Evolutionary conservation across 2,797 vertebrate genomes (phyloP).

Genomic region (Leucoraja ocellata): DNA sequence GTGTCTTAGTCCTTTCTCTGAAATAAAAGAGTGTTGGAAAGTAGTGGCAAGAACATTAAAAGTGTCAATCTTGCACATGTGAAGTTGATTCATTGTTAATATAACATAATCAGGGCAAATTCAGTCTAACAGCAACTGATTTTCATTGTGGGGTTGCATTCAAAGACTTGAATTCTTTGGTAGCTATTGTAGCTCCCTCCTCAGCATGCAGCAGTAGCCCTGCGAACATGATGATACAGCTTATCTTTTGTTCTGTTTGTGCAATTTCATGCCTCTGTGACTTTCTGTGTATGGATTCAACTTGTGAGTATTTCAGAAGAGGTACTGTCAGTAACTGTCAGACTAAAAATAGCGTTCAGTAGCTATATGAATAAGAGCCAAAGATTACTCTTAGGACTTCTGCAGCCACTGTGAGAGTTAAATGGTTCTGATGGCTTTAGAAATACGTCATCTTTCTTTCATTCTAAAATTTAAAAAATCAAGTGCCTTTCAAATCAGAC

Average conservation of each 20-base stretch:
- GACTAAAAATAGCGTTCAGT: neutral
- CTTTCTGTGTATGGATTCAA: neutral
- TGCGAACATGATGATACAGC: neutral
- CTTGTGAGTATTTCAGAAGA: neutral
- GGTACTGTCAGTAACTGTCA: neutral
- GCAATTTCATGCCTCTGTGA: constrained; percentile 24
- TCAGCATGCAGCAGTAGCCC: neutral
- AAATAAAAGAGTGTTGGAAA: neutral
- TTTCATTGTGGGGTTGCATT: neutral
- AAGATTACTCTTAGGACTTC: neutral
- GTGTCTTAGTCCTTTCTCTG: neutral
- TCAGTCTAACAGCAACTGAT: neutral
- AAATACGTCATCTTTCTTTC: neutral
- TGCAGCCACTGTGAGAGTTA: neutral
- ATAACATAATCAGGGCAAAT: neutral
- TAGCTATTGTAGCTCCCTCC: neutral
- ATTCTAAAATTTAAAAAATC: neutral
- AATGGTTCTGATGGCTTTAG: neutral
- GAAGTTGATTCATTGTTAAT: neutral
- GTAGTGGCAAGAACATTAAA: neutral
- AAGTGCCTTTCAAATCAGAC: neutral
- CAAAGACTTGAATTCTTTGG: neutral
- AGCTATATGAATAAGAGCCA: neutral
- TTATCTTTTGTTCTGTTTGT: neutral
- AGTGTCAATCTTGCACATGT: neutral